Evolutionary conservation across 2,113 vertebrate genomes (phyloP).

Genomic region (Craseonycteris thonglongyai): DNA sequence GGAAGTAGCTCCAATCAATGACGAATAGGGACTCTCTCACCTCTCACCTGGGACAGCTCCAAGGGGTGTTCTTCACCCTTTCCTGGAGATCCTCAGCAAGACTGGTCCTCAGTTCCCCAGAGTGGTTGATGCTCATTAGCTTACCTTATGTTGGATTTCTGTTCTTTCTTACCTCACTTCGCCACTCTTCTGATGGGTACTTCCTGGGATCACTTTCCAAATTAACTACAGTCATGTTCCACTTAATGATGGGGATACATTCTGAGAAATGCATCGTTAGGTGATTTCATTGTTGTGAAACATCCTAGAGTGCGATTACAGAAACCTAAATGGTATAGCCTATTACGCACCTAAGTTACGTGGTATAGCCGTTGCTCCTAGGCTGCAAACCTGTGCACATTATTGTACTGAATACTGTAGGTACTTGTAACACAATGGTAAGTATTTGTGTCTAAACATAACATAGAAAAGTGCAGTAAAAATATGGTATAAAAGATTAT

Average conservation of each 20-base stretch:
- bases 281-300: not conserved
- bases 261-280: not conserved
- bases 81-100: not conserved
- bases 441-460: not conserved
- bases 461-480: not conserved
- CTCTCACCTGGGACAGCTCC: not conserved
- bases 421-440: not conserved
- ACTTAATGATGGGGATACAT: not conserved
- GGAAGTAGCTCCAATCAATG: not conserved
- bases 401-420: not conserved
- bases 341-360: not conserved
- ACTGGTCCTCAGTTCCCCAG: not conserved
- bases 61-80: not conserved
- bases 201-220: not conserved
- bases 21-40: not conserved
- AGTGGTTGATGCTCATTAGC: not conserved
- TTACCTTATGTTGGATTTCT: not conserved
- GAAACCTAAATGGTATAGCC: not conserved
- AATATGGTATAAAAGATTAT: not conserved
- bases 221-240: not conserved
- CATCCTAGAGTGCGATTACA: not conserved
- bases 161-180: not conserved
- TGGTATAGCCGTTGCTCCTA: not conserved
- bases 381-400: not conserved
- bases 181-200: not conserved